phyloP scores from a whole-genome alignment of 2,113 vertebrate species.

The Chelonoidis abingdonii region DNA sequence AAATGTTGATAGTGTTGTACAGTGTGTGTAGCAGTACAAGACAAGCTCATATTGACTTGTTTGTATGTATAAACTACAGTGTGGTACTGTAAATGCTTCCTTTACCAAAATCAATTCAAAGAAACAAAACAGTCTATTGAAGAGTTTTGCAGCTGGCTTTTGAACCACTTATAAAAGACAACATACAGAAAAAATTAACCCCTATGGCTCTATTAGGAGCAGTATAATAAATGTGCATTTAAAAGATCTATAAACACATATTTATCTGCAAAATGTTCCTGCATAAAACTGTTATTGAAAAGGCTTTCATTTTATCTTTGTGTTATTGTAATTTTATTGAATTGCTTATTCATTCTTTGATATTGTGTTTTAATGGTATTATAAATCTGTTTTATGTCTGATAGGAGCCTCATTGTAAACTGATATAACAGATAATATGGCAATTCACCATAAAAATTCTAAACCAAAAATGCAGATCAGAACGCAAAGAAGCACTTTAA shows the following conservation, averaged over 20 bases:
- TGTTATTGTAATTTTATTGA: slow-evolving; percentile 92
- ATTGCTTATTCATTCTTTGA: slow-evolving; percentile 92
- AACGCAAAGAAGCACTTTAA: slow-evolving; percentile 87
- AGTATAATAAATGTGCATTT: slow-evolving; percentile 89
- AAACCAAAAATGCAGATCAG: slow-evolving; percentile 86
- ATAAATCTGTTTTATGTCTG: slow-evolving; percentile 92
- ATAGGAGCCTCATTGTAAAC: slow-evolving; percentile 89
- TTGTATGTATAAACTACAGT: slow-evolving; percentile 35
- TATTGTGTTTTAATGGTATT: slow-evolving; percentile 91
- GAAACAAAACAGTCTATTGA: slow-evolving; percentile 83
- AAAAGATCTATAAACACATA: slow-evolving; percentile 92
- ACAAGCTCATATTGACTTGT: slow-evolving; percentile 58
- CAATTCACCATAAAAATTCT: slow-evolving; percentile 89
- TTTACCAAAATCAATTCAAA: slow-evolving; percentile 82
- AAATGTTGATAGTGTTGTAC: slow-evolving; percentile 37
- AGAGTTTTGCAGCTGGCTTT: slow-evolving; percentile 86
- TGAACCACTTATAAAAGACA: slow-evolving; percentile 85
- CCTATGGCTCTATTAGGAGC: slow-evolving; percentile 87
- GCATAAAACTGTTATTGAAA: slow-evolving; percentile 91
- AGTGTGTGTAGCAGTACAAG: not conserved
- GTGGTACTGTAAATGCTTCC: slow-evolving; percentile 75
- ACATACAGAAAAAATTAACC: slow-evolving; percentile 85
- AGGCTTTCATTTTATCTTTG: slow-evolving; percentile 90
- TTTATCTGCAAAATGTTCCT: slow-evolving; percentile 91
- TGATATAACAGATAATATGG: slow-evolving; percentile 91